A percentile compares a stretch with the other conserved stretches of the same genome.
These are phyloP conservation scores for Apteryx mantelli DNA, from an alignment of 2,113 vertebrate genomes.

Conservation along the genomic window DNA sequence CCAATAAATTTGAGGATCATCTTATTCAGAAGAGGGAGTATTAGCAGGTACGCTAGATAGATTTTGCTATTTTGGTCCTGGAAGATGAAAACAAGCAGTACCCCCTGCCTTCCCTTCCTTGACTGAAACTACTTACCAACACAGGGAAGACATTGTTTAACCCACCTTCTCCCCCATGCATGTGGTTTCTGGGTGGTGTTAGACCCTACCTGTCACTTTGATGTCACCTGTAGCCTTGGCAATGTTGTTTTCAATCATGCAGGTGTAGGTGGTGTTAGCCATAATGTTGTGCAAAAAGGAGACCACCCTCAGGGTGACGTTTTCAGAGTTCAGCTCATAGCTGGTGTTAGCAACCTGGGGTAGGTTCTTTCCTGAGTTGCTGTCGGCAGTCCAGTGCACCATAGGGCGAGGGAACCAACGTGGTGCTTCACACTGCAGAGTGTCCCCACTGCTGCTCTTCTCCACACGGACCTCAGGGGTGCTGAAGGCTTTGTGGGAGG, in stretches of 20 bases:
- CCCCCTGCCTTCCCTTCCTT: neutral
- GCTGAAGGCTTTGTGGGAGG: conserved; percentile 70
- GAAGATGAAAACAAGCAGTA: neutral
- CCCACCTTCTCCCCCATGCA: neutral
- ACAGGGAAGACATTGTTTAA: neutral
- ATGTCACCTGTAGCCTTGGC: conserved; percentile 72
- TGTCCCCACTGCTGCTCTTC: conserved; percentile 25
- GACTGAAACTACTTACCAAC: neutral
- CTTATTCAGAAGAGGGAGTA: neutral
- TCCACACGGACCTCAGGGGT: conserved; percentile 40
- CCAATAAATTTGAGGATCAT: neutral
- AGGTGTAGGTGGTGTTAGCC: conserved; percentile 72
- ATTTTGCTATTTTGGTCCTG: neutral
- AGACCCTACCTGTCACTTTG: conserved; percentile 72
- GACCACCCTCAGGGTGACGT: conserved; percentile 72
- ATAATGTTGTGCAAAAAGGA: conserved; percentile 64
- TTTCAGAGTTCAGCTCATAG: conserved; percentile 61
- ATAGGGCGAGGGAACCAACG: conserved; percentile 72
- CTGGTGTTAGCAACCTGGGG: conserved; percentile 55
- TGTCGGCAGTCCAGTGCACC: conserved; percentile 50
- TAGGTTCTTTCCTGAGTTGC: neutral
- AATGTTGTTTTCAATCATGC: conserved; percentile 73
- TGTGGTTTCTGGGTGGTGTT: neutral
- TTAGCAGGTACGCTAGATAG: neutral
- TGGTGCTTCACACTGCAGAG: conserved; percentile 57